Evolutionary conservation across 2,888 invertebrate species (phyloP), one percentile per base, ranked within the genome.

Genomic region (Palloptera scutellata): DNA sequence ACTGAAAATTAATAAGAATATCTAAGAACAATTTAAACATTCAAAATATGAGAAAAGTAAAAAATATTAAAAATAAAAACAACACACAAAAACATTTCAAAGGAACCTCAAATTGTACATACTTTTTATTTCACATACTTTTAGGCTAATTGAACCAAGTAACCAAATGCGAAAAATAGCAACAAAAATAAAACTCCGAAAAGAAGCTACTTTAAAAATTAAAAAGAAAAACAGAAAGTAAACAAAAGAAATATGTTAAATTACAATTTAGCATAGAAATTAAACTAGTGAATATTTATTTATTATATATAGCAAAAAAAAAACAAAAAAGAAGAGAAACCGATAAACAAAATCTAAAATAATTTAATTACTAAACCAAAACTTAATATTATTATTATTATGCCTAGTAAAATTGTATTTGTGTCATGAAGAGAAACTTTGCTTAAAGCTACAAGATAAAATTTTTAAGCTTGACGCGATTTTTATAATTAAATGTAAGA

Each of bases 41-140:
- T 48, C 68, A 19, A 48, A 70, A 40, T 19, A 1, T 40, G 8
- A 40, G 1, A n/a, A 15, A 54, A 62, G 30, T 15, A 19, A 15
- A 61, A 17, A 5, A 20, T 1, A 5, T 19, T 11, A 55, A 30
- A 43, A 42, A 13, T 2, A 41, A 17, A 11, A 48, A 41, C 0
- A 17, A 4, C 30, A 30, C 2, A 6, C 30, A 30, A 30, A n/a
- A 30, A 30, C 30, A 30, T 30, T 30, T 30, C 30, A 30, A 30
- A 30, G 30, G 6, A 55, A 40, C 20, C 66, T 64, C 61, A 9
- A 64, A 52, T 61, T 61, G 12, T 59, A 15, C 58, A 64, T 20
- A 52, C 42, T 52, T 64, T 64, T 64, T 59, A 64, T 58, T 51
- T 64, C 51, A 30, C 52, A 64, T 58, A 59, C 43, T 43, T n/a